A percentile compares a stretch with the other conserved stretches of the same genome.
Evolutionary conservation across 2,113 vertebrate species (phyloP).

Genomic region (Kryptolebias marmoratus): DNA sequence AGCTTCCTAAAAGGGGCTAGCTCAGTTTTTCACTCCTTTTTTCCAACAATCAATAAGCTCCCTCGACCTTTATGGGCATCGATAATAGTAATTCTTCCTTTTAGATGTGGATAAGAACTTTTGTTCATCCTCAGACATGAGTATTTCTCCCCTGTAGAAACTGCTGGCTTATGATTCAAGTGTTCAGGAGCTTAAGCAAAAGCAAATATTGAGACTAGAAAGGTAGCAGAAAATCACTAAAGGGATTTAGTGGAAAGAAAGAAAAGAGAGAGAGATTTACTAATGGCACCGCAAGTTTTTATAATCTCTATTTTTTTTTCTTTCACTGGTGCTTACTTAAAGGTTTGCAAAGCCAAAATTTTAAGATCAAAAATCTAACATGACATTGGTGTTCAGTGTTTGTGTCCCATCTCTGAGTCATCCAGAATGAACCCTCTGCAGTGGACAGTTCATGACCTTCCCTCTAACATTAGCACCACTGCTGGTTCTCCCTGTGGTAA

Average conservation of each 20-base stretch:
- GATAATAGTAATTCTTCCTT: conserved; percentile 70
- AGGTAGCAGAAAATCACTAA: conserved; percentile 27
- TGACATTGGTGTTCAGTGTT: conserved; percentile 57
- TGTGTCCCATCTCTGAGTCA: conserved; percentile 59
- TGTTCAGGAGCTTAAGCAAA: conserved; percentile 43
- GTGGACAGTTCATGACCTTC: conserved; percentile 65
- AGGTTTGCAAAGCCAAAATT: conserved; percentile 10
- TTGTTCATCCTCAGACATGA: conserved; percentile 52
- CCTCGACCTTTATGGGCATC: conserved; percentile 71
- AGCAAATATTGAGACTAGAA: conserved; percentile 51
- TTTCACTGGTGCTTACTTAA: conserved; percentile 23
- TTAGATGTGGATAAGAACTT: conserved; percentile 54
- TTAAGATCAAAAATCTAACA: conserved; percentile 37
- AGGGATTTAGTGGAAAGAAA: conserved; percentile 4
- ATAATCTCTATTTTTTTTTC: conserved; percentile 13
- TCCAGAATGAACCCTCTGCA: conserved; percentile 54
- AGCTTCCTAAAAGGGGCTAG: conserved; percentile 26
- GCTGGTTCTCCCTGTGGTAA: conserved; percentile 59
- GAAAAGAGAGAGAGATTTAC: conserved; percentile 10
- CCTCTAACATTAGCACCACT: conserved; percentile 53
- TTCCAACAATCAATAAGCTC: conserved; percentile 66
- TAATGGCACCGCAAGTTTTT: not conserved
- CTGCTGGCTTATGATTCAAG: conserved; percentile 52
- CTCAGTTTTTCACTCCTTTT: conserved; percentile 47
- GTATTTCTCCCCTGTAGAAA: conserved; percentile 53